Evolutionary conservation across 2,888 invertebrate species (phyloP).

Genomic region (Stomorhina lunata): DNA sequence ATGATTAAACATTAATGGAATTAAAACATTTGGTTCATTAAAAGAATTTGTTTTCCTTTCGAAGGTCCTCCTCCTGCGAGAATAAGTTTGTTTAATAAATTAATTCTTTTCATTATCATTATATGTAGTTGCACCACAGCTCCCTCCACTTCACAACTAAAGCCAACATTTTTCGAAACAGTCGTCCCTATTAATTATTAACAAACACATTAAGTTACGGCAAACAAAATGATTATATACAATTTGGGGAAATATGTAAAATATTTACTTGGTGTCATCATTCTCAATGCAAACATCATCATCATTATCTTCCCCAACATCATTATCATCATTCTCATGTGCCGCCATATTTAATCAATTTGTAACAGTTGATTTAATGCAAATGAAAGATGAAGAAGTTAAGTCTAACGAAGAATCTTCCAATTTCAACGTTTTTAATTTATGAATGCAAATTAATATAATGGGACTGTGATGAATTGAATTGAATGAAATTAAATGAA

Average conservation of each 20-base stretch:
- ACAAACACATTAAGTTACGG: not conserved
- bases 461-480: not conserved
- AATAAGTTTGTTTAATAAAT: not conserved
- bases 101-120: not conserved
- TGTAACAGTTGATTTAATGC: not conserved
- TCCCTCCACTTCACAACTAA: not conserved
- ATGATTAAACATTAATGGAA: not conserved
- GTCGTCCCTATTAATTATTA: not conserved
- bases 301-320: not conserved
- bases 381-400: not conserved
- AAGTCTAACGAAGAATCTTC: not conserved
- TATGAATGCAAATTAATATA: constrained; percentile 6
- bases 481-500: too few species aligned
- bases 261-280: too few species aligned
- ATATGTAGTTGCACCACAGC: not conserved
- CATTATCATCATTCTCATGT: not conserved
- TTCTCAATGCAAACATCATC: not conserved
- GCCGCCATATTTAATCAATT: not conserved
- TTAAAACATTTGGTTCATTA: not conserved
- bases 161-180: not conserved
- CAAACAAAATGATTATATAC: not conserved
- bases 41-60: not conserved
- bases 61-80: not conserved
- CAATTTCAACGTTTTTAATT: too few species aligned
- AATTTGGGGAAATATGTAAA: too few species aligned